Evolutionary conservation across 2,888 invertebrate genomes (phyloP).

Genomic region (Phyllotreta striolata): DNA sequence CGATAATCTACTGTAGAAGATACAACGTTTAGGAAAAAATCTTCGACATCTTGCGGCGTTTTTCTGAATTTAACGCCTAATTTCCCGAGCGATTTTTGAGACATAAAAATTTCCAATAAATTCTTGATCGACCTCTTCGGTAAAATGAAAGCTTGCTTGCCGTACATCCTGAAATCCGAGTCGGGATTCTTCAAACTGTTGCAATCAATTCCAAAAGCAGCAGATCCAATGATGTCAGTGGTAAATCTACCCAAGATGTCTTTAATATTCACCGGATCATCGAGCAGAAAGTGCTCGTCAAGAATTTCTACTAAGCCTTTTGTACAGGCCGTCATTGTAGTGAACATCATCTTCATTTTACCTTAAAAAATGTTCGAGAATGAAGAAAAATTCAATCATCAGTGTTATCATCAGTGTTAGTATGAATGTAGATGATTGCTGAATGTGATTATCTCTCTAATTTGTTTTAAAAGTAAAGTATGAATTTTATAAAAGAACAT

Average conservation of each 20-base stretch:
- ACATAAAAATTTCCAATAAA: constrained; percentile 35
- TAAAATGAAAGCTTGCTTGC: constrained; percentile 41
- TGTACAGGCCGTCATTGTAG: constrained; percentile 65
- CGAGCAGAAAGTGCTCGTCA: constrained; percentile 53
- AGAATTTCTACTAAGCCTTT: constrained; percentile 63
- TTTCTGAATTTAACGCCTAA: constrained; percentile 46
- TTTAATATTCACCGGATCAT: constrained; percentile 51
- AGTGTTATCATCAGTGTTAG: not conserved
- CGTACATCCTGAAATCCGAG: constrained; percentile 58
- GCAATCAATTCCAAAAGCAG: constrained; percentile 68
- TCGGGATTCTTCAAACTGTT: constrained; percentile 65
- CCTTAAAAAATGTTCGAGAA: constrained; percentile 53
- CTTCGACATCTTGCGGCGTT: constrained; percentile 45
- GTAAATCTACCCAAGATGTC: constrained; percentile 66
- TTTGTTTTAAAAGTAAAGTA: not conserved
- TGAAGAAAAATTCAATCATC: not conserved
- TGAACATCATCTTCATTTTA: constrained; percentile 72
- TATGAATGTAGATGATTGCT: not conserved
- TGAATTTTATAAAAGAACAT: no score
- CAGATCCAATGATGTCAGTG: constrained; percentile 68
- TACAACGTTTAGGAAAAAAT: constrained; percentile 62
- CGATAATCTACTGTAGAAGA: constrained; percentile 61
- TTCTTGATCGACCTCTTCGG: constrained; percentile 25
- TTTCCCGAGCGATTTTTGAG: constrained; percentile 35
- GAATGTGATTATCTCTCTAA: not conserved